Base-by-base conservation (phyloP, 2,113 vertebrate species). In the Rhinoptilus africanus region DNA sequence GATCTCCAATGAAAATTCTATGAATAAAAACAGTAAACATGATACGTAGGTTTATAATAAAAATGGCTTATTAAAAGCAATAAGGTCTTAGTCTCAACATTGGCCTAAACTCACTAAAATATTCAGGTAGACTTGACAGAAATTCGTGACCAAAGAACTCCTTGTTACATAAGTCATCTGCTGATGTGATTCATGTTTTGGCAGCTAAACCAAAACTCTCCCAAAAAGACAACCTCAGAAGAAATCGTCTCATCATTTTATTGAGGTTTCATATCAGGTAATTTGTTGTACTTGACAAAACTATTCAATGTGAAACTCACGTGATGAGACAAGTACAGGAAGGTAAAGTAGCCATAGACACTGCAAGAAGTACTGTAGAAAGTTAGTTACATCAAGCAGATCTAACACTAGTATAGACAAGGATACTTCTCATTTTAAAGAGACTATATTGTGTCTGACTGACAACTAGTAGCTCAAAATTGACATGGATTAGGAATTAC, bases 401-500 rank as follows among this genome's bases (percentile, higher is more conserved):
- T 14, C 7, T 67, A 10, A 73, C n/a, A 66, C 64, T 62, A 87
- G 14, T 16, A 71, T 32, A 64, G 47, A 12, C 16, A 86, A 79
- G 28, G 23, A 67, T 73, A 35, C 15, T 59, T 76, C 32, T 53
- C 6, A 54, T 59, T 94, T 77, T 77, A 47, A 86, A 90, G 27
- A 48, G 23, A 56, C 10, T 35, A 19, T 50, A 12, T 68, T 67
- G 19, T 83, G 15, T 71, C 93, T 67, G 64, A 39, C 59, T 80
- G 41, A 30, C 30, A 91, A 15, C 54, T 76, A 84, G 89, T 71
- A 92, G 60, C 74, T 96, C 68, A 68, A 56, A 89, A 39, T 45
- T 95, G 59, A 72, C 67, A 82, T 39, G 75, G 78, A 82, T 96
- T 92, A 93, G 73, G 90, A 98, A 98, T 97, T 96, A 88, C 68